phyloP scores from a whole-genome alignment of 2,888 invertebrate species.

The Acronicta leporina region DNA sequence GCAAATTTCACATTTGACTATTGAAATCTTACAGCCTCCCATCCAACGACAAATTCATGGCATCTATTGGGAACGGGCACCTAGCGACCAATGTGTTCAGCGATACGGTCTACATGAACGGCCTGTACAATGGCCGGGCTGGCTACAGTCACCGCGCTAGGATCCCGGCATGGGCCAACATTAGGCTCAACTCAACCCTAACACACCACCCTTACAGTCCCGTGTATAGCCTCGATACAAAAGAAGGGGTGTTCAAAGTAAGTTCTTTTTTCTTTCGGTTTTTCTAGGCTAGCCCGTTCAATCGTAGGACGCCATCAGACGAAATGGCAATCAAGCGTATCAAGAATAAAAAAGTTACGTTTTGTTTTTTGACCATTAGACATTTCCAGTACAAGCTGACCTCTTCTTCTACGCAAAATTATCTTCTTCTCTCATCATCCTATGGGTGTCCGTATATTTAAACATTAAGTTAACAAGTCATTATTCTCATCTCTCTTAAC shows the following conservation, averaged over 20 bases:
- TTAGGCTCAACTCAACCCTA: constrained; percentile 84
- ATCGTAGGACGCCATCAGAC: too few relatives aligned
- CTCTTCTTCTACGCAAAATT: too few relatives aligned
- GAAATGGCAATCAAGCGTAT: too few relatives aligned
- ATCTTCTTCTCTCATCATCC: too few relatives aligned
- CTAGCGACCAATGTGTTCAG: constrained; percentile 89
- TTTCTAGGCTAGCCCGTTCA: too few relatives aligned
- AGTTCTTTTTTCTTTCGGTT: background rate
- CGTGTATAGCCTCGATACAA: constrained; percentile 83
- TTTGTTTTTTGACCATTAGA: too few relatives aligned
- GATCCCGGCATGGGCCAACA: constrained; percentile 90
- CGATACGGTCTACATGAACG: constrained; percentile 90
- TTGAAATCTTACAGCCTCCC: constrained; percentile 81
- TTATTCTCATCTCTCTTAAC: too few relatives aligned
- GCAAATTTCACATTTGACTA: too few relatives aligned
- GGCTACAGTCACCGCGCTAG: constrained; percentile 89
- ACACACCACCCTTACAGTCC: constrained; percentile 76
- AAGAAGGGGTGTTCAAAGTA: constrained; percentile 83
- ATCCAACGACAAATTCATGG: constrained; percentile 87
- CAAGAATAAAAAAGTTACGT: too few relatives aligned
- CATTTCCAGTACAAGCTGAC: too few relatives aligned
- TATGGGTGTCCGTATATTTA: too few relatives aligned
- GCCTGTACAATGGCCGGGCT: constrained; percentile 88
- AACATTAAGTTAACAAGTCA: too few relatives aligned
- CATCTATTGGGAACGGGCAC: constrained; percentile 90